These are phyloP conservation scores for Conomelus anceps DNA, from an alignment of 2,888 invertebrate species.

Conservation along the genomic window DNA sequence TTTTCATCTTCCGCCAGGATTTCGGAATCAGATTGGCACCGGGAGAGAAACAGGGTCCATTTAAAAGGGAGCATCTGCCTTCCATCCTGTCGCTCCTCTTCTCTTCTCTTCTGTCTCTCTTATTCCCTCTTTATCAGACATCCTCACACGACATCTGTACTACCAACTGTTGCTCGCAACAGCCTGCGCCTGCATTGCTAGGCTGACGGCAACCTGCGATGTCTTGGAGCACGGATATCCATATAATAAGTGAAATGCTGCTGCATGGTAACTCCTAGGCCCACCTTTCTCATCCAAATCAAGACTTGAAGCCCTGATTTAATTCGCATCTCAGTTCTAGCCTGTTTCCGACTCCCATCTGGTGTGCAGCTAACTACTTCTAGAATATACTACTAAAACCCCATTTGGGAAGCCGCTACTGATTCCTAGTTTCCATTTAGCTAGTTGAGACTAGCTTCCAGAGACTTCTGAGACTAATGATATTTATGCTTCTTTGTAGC, in stretches of 20 bases:
- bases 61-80: background rate
- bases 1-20: background rate
- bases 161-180: background rate
- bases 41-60: no score
- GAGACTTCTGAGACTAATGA: no score
- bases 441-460: no score
- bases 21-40: background rate
- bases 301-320: background rate
- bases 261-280: background rate
- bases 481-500: no score
- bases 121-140: background rate
- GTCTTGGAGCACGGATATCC: background rate
- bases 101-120: background rate
- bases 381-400: no score
- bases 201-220: background rate
- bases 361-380: background rate
- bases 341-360: background rate
- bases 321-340: background rate
- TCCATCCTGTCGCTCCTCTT: background rate
- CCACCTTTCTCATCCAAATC: background rate
- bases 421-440: no score
- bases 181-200: background rate
- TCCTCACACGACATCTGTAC: background rate
- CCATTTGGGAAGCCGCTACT: no score
- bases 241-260: background rate